Evolutionary conservation across 1,140 invertebrate species (phyloP).

Genomic region (Atta texana): DNA sequence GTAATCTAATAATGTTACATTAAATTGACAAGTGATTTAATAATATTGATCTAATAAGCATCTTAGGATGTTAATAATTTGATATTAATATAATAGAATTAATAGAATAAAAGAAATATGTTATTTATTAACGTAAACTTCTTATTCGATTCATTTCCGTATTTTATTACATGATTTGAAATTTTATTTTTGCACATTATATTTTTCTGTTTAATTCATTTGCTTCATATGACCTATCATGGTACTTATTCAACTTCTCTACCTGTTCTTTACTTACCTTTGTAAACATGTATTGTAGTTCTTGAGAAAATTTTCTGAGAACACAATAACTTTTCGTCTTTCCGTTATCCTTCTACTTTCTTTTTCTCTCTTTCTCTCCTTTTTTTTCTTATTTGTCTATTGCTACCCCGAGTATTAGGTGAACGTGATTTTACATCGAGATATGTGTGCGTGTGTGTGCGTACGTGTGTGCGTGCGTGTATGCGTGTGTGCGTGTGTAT

Average conservation of each 20-base stretch:
- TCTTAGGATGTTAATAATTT: too few relatives aligned
- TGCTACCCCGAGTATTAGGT: constrained; percentile 34
- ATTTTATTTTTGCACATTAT: too few relatives aligned
- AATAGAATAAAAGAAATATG: too few relatives aligned
- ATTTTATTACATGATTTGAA: too few relatives aligned
- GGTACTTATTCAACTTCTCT: not conserved
- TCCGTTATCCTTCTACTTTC: not conserved
- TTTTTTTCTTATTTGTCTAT: constrained; percentile 1
- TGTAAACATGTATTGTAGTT: not conserved
- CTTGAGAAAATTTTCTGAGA: constrained; percentile 5
- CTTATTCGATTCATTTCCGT: too few relatives aligned
- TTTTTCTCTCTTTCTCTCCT: too few relatives aligned
- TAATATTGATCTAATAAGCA: too few relatives aligned
- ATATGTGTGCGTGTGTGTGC: constrained; percentile 33
- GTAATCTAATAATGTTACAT: too few relatives aligned
- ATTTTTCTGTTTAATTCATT: not conserved
- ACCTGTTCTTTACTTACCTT: not conserved
- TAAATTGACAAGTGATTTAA: too few relatives aligned
- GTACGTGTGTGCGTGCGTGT: constrained; percentile 11
- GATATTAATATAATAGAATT: too few relatives aligned
- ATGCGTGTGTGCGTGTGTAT: not conserved
- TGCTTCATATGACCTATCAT: not conserved
- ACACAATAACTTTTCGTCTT: constrained; percentile 8
- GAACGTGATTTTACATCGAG: constrained; percentile 60
- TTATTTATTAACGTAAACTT: too few relatives aligned